Conservation (phyloP, 2,113 vertebrate genomes). For the Cairina moschata region DNA sequence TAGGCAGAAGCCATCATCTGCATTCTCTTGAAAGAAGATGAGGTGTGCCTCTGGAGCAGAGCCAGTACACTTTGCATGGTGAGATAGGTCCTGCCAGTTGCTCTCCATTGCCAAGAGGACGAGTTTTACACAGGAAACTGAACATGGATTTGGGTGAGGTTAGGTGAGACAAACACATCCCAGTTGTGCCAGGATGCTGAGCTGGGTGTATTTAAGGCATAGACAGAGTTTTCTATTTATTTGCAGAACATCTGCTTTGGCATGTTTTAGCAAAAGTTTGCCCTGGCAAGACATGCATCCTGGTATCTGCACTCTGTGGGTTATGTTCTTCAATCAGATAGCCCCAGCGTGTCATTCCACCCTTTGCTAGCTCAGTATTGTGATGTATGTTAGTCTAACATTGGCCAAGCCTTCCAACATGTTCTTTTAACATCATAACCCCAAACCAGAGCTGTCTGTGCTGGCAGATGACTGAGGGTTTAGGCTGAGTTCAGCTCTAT, state of each 20-base stretch:
- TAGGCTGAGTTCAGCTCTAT: background rate
- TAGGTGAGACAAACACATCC: too few species aligned
- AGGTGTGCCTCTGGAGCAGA: background rate
- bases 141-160: background rate
- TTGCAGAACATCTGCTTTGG: background rate
- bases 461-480: background rate
- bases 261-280: background rate
- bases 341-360: background rate
- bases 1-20: background rate
- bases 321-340: background rate
- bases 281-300: background rate
- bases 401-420: background rate
- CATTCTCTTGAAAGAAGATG: background rate
- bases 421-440: background rate
- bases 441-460: background rate
- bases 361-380: background rate
- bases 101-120: background rate
- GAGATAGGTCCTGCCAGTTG: background rate
- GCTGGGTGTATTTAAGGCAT: background rate
- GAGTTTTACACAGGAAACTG: background rate
- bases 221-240: background rate
- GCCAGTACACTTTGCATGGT: accelerated
- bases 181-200: background rate
- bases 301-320: background rate
- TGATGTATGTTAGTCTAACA: background rate